These are phyloP conservation scores for Teleopsis dalmanni DNA, from an alignment of 1,140 invertebrate species.

Conservation along the genomic window DNA sequence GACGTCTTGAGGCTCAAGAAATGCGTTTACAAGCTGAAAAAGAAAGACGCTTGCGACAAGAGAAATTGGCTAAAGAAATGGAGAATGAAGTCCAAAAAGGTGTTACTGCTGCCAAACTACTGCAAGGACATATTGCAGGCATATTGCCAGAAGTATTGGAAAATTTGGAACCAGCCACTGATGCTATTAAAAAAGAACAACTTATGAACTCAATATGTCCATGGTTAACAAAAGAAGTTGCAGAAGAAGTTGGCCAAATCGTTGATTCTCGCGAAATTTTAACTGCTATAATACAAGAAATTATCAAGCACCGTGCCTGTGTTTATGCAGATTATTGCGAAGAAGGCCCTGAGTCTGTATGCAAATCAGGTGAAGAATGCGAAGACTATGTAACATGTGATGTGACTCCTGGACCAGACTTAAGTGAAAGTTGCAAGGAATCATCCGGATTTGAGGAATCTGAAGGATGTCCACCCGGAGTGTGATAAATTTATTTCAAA, in stretches of 20 bases:
- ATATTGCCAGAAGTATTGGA: constrained; percentile 76
- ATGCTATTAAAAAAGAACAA: constrained; percentile 47
- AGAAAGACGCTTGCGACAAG: constrained; percentile 42
- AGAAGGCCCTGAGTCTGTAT: constrained; percentile 17
- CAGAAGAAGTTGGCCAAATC: constrained; percentile 67
- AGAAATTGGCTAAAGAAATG: constrained; percentile 34
- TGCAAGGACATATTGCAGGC: constrained; percentile 76
- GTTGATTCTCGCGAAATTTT: constrained; percentile 70
- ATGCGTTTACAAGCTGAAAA: constrained; percentile 55
- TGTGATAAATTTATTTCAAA: neutral
- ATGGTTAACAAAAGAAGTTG: constrained; percentile 79
- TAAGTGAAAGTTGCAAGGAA: constrained; percentile 3
- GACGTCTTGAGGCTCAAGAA: constrained; percentile 67
- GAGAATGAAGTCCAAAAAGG: constrained; percentile 54
- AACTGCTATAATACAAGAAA: constrained; percentile 68
- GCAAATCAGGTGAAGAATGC: constrained; percentile 22
- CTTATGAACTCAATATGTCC: constrained; percentile 76
- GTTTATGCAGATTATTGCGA: constrained; percentile 35
- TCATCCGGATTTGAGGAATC: too few species aligned
- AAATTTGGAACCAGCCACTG: constrained; percentile 50
- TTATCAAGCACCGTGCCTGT: constrained; percentile 61
- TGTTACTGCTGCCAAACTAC: constrained; percentile 70
- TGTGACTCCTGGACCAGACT: neutral
- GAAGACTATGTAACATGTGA: constrained; percentile 1
- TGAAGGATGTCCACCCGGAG: constrained; percentile 2